A percentile compares a stretch with the other conserved stretches of the same genome.
Evolutionary conservation across 2,888 invertebrate species (phyloP).

Genomic region (Zonitis immaculata): DNA sequence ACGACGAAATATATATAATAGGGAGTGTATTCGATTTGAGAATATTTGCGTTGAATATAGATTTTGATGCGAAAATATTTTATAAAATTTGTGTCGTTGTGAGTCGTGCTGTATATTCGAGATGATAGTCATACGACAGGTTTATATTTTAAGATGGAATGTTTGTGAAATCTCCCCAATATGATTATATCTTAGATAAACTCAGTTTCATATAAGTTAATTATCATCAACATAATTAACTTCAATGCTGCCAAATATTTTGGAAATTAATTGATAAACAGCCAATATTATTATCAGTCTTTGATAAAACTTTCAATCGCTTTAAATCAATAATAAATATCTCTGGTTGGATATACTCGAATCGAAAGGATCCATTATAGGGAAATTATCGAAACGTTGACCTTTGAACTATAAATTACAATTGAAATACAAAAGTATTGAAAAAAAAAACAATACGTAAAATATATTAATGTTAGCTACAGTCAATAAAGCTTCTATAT

Average conservation of each 20-base stretch:
- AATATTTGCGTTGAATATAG: no score
- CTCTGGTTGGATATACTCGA: not conserved
- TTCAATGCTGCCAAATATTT: slow-evolving; percentile 5
- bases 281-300: not conserved
- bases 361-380: not conserved
- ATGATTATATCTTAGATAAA: slow-evolving; percentile 12
- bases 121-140: slow-evolving; percentile 5
- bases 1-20: no score
- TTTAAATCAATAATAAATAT: not conserved
- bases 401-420: slow-evolving; percentile 16
- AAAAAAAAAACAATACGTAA: slow-evolving; percentile 22
- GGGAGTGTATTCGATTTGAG: no score
- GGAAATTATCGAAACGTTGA: slow-evolving; percentile 1
- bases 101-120: no score
- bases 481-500: slow-evolving; percentile 22
- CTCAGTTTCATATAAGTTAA: slow-evolving; percentile 11
- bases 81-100: no score
- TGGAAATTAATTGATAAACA: slow-evolving; percentile 10
- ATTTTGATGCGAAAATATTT: no score
- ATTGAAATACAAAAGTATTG: slow-evolving; percentile 20
- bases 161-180: slow-evolving; percentile 6
- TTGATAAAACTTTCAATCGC: no score
- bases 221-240: slow-evolving; percentile 3
- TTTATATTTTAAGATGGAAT: slow-evolving; percentile 6
- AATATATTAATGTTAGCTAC: slow-evolving; percentile 21